Evolutionary conservation across 2,113 vertebrate species (phyloP), one percentile per base, ranked within the genome.

Genomic region (Progne subis): DNA sequence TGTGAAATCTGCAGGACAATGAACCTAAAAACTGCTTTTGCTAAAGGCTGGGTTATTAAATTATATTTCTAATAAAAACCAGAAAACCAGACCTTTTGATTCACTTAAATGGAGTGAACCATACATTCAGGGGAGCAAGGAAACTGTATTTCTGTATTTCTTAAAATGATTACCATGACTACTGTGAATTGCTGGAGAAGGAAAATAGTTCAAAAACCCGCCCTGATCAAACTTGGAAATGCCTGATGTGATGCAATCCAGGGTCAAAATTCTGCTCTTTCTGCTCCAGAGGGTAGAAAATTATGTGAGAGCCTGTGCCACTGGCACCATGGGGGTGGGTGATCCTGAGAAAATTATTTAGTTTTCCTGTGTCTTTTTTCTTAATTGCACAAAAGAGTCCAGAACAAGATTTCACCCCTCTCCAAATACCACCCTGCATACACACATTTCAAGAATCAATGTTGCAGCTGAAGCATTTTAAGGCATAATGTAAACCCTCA

Each of bases 1-100:
- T 82, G 63, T 71, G 83, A 92, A 92, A 93, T 50, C 77, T 72
- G 50, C 63, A 87, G 64, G 82, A 90, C 60, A 88, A 75, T 39
- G 75, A 88, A 50, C 19, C 13, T n/a, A 78, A 88, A 77, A 71
- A 37, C 11, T 75, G 34, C 37, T 78, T 79, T 86, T 87, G 37
- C 60, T 75, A 74, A 86, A 82, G 60, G 29, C 60, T 75, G 41
- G 2, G 32, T 68, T 74, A 39, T 82, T 92, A 88, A 70, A 72
- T 86, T 90, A 67, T 41, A 81, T 69, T 78, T 11, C 49, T 93
- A 90, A 93, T 61, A 93, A 85, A 68, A 90, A 20, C 2, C 50
- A 86, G 92, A 86, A 76, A 87, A 19, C 3, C 52, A 87, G 85
- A 82, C 24, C 10, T 79, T 64, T 75, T 60, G 49, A 56, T 81